phyloP scores from a whole-genome alignment of 2,888 invertebrate species.

The Saturnia japonica region DNA sequence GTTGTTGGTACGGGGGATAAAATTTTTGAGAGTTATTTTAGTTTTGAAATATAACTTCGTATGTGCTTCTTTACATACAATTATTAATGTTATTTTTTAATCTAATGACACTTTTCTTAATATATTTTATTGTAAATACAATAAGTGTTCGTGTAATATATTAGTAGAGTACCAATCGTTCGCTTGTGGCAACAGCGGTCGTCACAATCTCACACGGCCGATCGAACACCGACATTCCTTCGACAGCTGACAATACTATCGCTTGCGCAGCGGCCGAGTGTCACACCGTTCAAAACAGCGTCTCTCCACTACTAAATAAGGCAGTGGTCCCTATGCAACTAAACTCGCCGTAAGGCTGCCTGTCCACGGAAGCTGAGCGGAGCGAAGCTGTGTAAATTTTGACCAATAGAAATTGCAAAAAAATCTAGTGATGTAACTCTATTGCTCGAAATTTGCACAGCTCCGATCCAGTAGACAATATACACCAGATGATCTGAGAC shows the following conservation, averaged over 20 bases:
- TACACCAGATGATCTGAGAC: not conserved
- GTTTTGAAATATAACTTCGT: no score
- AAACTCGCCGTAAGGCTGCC: not conserved
- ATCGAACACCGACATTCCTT: slow-evolving; percentile 39
- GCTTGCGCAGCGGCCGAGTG: slow-evolving; percentile 29
- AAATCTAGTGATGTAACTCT: no score
- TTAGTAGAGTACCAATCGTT: slow-evolving; percentile 21
- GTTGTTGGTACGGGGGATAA: no score
- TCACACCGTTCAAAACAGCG: slow-evolving; percentile 39
- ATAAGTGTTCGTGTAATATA: slow-evolving; percentile 13
- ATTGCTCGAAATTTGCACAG: no score
- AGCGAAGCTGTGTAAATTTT: no score
- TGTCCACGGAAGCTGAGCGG: no score
- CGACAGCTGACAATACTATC: slow-evolving; percentile 46
- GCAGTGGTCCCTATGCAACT: slow-evolving; percentile 8
- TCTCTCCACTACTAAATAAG: slow-evolving; percentile 11
- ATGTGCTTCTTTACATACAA: no score
- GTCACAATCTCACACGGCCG: slow-evolving; percentile 25
- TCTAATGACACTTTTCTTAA: not conserved
- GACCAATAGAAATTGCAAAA: no score
- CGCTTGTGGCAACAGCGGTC: slow-evolving; percentile 22
- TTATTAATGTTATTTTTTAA: no score
- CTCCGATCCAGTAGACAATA: no score
- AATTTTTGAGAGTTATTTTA: no score
- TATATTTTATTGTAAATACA: slow-evolving; percentile 14